Conservation (phyloP, 2,888 invertebrate species). For the Caradrina kadenii region DNA sequence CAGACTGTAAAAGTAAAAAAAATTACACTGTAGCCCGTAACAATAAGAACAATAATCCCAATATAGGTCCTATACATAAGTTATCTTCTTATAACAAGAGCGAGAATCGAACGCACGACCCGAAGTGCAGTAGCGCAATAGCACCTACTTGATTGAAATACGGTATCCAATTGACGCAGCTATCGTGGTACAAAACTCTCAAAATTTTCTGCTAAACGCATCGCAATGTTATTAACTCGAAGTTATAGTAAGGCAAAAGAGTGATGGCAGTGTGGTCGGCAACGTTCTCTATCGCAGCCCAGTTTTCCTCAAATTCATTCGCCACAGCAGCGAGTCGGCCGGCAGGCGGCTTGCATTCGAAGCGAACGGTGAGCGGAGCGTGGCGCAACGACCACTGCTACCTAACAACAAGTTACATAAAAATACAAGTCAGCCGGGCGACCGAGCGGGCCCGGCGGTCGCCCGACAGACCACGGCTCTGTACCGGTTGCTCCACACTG, state of each 20-base stretch:
- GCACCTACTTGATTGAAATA: too few relatives aligned
- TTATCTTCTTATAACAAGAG: not conserved
- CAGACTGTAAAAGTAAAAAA: not conserved
- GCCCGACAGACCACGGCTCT: conserved; percentile 58
- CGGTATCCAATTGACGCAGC: not conserved
- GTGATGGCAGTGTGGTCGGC: conserved; percentile 14
- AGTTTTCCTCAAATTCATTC: conserved; percentile 69
- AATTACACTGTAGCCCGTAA: not conserved
- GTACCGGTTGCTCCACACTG: conserved; percentile 81
- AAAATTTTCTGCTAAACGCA: not conserved
- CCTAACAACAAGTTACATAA: conserved; percentile 83
- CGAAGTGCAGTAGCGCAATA: not conserved
- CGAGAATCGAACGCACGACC: not conserved
- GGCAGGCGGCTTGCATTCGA: conserved; percentile 53
- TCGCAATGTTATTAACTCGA: not conserved
- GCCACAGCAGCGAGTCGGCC: conserved; percentile 53
- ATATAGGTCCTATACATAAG: not conserved
- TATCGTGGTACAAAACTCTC: not conserved
- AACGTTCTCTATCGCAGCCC: conserved; percentile 56
- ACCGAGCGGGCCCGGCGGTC: conserved; percentile 44
- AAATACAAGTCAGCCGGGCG: conserved; percentile 78
- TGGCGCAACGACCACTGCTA: conserved; percentile 75
- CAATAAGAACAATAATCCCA: not conserved
- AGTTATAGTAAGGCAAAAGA: conserved; percentile 17
- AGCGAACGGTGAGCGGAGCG: conserved; percentile 65